Conservation (phyloP, 1,140 invertebrate genomes). For the Polypedilum pembai region DNA sequence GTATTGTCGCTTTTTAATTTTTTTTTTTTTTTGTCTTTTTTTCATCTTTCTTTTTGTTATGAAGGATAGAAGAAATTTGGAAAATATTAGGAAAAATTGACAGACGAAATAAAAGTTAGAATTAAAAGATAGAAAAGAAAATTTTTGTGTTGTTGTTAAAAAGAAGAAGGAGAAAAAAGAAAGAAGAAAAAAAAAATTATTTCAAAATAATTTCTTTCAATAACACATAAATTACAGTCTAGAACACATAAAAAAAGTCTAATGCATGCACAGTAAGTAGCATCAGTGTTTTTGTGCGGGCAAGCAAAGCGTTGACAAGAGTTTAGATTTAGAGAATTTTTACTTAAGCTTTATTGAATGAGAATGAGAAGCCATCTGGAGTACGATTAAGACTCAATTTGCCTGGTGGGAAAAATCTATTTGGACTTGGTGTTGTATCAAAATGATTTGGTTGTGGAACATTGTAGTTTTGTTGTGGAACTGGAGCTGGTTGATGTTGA, state of each 20-base stretch:
- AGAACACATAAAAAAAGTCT: conserved; percentile 36
- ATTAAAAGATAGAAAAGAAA: background rate
- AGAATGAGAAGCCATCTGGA: conserved; percentile 75
- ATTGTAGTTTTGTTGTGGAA: conserved; percentile 38
- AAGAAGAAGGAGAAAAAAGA: background rate
- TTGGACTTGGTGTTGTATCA: conserved; percentile 57
- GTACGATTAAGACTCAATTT: conserved; percentile 74
- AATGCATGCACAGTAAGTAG: background rate
- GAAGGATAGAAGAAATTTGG: background rate
- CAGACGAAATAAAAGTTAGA: too few relatives aligned
- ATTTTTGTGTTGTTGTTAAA: background rate
- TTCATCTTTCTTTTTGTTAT: background rate
- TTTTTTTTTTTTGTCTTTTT: background rate
- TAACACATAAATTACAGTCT: conserved; percentile 30
- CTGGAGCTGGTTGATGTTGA: too few relatives aligned
- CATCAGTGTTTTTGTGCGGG: background rate
- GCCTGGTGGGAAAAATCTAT: conserved; percentile 69
- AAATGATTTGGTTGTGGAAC: conserved; percentile 43
- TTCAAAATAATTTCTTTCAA: background rate
- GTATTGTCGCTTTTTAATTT: background rate
- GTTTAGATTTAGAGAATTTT: background rate
- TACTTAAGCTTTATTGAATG: conserved; percentile 56
- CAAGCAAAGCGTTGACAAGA: background rate
- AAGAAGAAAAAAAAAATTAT: background rate
- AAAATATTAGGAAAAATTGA: background rate